A percentile compares a stretch with the other conserved stretches of the same genome.
Evolutionary conservation across 2,113 vertebrate genomes (phyloP).

Genomic region (Entomyzon cyanotis): DNA sequence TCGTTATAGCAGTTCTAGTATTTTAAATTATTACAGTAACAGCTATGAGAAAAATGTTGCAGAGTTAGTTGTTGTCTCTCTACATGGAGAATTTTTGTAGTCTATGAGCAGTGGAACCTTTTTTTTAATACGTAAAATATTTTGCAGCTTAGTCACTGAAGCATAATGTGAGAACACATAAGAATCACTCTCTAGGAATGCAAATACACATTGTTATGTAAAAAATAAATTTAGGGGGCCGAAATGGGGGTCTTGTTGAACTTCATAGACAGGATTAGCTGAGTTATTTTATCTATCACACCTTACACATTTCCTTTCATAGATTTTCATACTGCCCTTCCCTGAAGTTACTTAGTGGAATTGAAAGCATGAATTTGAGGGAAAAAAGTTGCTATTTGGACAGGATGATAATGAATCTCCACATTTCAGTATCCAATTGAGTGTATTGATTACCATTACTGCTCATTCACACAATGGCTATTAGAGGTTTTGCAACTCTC

Average conservation of each 20-base stretch:
- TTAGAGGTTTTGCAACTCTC: neutral
- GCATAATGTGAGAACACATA: constrained; percentile 15
- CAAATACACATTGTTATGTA: neutral
- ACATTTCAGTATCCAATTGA: neutral
- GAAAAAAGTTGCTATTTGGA: neutral
- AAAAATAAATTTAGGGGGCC: constrained; percentile 24
- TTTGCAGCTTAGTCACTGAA: constrained; percentile 41
- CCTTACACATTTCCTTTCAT: neutral
- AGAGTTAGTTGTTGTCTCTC: neutral
- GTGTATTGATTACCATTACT: neutral
- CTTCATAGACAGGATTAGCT: neutral
- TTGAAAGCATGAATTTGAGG: neutral
- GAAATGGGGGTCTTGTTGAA: neutral
- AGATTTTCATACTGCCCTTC: neutral
- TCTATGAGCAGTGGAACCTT: neutral
- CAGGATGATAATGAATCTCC: neutral
- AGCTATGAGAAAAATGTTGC: constrained; percentile 23
- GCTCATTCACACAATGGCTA: neutral
- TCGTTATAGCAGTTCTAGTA: neutral
- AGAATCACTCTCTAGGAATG: neutral
- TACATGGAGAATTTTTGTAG: neutral
- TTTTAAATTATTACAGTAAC: constrained; percentile 32
- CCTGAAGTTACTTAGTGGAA: neutral
- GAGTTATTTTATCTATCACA: constrained; percentile 11
- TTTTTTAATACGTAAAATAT: constrained; percentile 27